Conservation (phyloP, 64 coral and sea anemone genomes). For the Catalaphyllia jardinei region DNA sequence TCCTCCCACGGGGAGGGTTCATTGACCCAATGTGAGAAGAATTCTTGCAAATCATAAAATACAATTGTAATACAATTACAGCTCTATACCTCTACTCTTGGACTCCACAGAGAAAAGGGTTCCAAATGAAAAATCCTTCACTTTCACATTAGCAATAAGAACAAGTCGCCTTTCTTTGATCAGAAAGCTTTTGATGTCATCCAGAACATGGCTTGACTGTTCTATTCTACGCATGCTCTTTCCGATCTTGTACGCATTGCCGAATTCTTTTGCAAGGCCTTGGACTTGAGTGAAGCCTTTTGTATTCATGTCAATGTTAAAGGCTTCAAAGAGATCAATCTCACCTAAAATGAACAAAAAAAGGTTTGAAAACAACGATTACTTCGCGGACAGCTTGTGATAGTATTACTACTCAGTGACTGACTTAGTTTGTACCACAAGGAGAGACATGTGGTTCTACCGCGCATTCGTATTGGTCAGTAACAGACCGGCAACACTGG, state of each 20-base stretch:
- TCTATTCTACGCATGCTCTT: constrained; percentile 18
- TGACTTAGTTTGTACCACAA: too few species aligned
- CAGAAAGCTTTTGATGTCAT: background rate
- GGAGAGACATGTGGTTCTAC: too few species aligned
- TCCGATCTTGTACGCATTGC: constrained; percentile 37
- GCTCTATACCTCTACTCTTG: constrained; percentile 17
- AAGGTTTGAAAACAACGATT: too few species aligned
- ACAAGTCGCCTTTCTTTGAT: constrained; percentile 8
- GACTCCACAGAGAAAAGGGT: constrained; percentile 49
- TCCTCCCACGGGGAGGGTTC: too few species aligned
- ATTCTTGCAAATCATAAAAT: too few species aligned
- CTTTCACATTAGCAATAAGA: constrained; percentile 29
- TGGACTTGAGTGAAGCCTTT: constrained; percentile 10
- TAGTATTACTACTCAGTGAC: too few species aligned
- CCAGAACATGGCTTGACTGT: background rate
- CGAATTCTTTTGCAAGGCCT: constrained; percentile 33
- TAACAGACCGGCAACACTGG: too few species aligned
- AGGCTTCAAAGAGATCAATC: constrained; percentile 48
- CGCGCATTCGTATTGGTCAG: too few species aligned
- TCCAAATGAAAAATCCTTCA: constrained; percentile 5
- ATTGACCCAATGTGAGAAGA: too few species aligned
- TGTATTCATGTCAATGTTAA: background rate
- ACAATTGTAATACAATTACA: background rate
- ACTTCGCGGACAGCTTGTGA: too few species aligned
- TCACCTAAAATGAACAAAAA: background rate